A percentile compares a stretch with the other conserved stretches of the same genome.
phyloP scores from a whole-genome alignment of 92 coral and sea anemone species.

The Bergia sp. region DNA sequence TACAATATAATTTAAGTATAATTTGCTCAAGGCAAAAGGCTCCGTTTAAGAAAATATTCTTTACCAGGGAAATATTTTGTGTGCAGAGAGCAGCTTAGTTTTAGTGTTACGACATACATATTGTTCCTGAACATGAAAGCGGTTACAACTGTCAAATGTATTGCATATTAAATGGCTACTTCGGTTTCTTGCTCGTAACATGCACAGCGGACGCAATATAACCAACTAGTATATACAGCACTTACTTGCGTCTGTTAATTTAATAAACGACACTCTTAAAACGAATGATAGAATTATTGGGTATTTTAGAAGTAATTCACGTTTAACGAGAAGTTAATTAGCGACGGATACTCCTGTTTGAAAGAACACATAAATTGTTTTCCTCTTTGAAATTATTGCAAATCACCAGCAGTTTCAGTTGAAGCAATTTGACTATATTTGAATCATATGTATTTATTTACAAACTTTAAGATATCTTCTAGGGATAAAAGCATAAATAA shows the following conservation, averaged over 20 bases:
- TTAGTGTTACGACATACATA: not conserved
- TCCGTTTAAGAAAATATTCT: not conserved
- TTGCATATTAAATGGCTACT: conserved; percentile 32
- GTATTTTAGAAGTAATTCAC: conserved; percentile 59
- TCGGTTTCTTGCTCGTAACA: not conserved
- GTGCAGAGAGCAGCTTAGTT: not conserved
- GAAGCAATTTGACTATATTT: not conserved
- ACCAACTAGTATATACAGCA: not conserved
- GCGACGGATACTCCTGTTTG: conserved; percentile 47
- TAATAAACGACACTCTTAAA: conserved; percentile 54
- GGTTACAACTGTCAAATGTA: conserved; percentile 21
- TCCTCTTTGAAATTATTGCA: conserved; percentile 8
- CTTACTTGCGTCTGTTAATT: conserved; percentile 24
- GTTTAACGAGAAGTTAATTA: conserved; percentile 62
- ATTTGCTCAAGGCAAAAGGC: not conserved
- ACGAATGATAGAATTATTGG: conserved; percentile 53
- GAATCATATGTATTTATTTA: not conserved
- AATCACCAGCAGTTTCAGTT: not conserved
- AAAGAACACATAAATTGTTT: conserved; percentile 31
- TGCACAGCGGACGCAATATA: not conserved
- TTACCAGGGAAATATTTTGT: not conserved
- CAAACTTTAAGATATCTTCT: not conserved
- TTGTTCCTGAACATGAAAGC: conserved; percentile 13
- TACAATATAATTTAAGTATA: not conserved
- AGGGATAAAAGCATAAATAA: not conserved